Evolutionary conservation across 1,140 invertebrate genomes (phyloP).

Genomic region (Nebria ingens): DNA sequence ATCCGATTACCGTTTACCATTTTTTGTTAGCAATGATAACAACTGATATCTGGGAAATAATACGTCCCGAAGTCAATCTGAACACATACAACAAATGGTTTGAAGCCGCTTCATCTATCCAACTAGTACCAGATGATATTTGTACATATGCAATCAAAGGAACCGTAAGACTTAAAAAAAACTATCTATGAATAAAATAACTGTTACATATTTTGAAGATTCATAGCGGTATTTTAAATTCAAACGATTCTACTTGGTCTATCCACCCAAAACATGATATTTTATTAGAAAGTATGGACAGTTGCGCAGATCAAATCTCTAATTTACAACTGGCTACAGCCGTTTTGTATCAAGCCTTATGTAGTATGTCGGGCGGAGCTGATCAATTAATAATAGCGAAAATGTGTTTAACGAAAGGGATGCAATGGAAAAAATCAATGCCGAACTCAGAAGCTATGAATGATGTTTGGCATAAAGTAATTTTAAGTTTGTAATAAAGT

Average conservation of each 20-base stretch:
- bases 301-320: slow-evolving; percentile 23
- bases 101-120: slow-evolving; percentile 14
- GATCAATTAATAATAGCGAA: slow-evolving; percentile 26
- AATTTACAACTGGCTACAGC: slow-evolving; percentile 26
- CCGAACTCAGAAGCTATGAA: background rate
- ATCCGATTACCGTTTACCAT: slow-evolving; percentile 25
- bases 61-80: slow-evolving; percentile 28
- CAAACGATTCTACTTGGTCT: slow-evolving; percentile 19
- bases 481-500: no score
- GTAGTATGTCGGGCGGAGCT: slow-evolving; percentile 21
- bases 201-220: slow-evolving; percentile 10
- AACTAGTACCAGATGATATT: slow-evolving; percentile 25
- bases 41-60: slow-evolving; percentile 26
- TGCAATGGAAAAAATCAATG: background rate
- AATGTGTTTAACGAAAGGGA: slow-evolving; percentile 21
- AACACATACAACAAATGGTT: slow-evolving; percentile 28
- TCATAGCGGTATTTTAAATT: slow-evolving; percentile 16
- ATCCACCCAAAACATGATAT: slow-evolving; percentile 21
- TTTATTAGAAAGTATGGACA: slow-evolving; percentile 23
- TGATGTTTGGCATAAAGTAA: background rate
- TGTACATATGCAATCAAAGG: slow-evolving; percentile 27
- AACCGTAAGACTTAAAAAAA: slow-evolving; percentile 16
- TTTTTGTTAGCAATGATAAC: slow-evolving; percentile 22
- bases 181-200: slow-evolving; percentile 1
- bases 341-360: slow-evolving; percentile 19